phyloP scores from a whole-genome alignment of 2,113 vertebrate genomes.

The Sebastes schlegelii region DNA sequence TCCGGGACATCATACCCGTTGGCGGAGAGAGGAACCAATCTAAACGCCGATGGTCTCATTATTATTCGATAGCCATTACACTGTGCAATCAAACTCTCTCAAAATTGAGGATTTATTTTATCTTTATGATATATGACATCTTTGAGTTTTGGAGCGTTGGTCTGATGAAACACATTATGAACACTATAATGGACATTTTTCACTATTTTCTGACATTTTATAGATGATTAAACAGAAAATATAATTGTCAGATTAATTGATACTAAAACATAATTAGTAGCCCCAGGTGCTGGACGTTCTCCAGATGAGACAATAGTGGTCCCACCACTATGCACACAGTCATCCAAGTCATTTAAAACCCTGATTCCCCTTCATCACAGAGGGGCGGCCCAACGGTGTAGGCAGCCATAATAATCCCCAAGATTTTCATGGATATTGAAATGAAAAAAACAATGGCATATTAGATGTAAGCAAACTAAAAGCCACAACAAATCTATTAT shows the following conservation, averaged over 20 bases:
- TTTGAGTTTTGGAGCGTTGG: background rate
- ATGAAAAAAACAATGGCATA: slow-evolving; percentile 7
- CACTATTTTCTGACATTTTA: background rate
- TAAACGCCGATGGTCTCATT: too few species aligned
- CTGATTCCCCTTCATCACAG: background rate
- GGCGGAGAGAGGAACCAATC: too few species aligned
- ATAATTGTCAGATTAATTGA: background rate
- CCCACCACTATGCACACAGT: background rate
- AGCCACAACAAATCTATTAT: slow-evolving; percentile 41
- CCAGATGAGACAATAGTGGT: background rate
- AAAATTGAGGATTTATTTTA: background rate
- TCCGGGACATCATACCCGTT: too few species aligned
- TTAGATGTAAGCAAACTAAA: slow-evolving; percentile 34
- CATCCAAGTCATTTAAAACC: slow-evolving; percentile 9
- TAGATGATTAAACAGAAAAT: background rate
- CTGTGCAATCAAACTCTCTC: background rate
- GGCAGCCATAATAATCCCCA: background rate
- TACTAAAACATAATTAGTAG: background rate
- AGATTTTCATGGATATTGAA: slow-evolving; percentile 4
- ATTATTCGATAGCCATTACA: too few species aligned
- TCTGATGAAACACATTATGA: background rate
- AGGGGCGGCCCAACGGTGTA: background rate
- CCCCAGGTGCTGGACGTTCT: background rate
- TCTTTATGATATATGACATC: background rate
- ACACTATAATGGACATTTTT: background rate